Conservation (phyloP, 2,113 vertebrate genomes). For the Pomatorhinus ruficollis region DNA sequence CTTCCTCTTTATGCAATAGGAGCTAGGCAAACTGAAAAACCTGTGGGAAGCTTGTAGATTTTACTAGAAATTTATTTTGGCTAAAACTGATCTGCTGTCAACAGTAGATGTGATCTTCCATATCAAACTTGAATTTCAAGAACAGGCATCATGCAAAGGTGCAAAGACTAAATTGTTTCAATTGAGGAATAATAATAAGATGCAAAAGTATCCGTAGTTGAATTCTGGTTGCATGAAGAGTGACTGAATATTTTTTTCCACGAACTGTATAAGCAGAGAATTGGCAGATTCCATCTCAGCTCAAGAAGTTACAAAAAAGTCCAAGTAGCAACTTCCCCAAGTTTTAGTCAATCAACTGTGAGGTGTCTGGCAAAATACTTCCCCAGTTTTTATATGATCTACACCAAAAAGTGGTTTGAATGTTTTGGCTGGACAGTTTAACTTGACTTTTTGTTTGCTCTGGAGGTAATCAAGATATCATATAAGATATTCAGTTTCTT, state of each 20-base stretch:
- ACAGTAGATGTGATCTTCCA: background rate
- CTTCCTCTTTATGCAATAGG: background rate
- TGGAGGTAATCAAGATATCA: background rate
- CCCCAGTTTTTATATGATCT: background rate
- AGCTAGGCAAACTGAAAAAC: background rate
- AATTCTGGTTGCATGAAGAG: background rate
- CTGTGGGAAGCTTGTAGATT: background rate
- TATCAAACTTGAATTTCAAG: background rate
- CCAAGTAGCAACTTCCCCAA: background rate
- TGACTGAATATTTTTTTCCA: background rate
- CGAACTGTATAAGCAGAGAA: background rate
- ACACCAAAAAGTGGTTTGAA: background rate
- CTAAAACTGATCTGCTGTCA: background rate
- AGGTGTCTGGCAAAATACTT: background rate
- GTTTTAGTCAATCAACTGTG: background rate
- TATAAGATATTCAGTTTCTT: background rate
- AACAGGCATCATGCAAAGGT: background rate
- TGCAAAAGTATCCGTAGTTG: background rate
- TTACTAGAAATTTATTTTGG: background rate
- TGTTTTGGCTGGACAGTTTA: background rate
- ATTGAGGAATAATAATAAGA: background rate
- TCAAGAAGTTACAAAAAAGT: background rate
- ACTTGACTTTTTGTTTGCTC: background rate
- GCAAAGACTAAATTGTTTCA: background rate
- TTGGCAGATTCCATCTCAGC: background rate